Base-by-base conservation (phyloP, 2,888 invertebrate species). In the Graphium colonna region DNA sequence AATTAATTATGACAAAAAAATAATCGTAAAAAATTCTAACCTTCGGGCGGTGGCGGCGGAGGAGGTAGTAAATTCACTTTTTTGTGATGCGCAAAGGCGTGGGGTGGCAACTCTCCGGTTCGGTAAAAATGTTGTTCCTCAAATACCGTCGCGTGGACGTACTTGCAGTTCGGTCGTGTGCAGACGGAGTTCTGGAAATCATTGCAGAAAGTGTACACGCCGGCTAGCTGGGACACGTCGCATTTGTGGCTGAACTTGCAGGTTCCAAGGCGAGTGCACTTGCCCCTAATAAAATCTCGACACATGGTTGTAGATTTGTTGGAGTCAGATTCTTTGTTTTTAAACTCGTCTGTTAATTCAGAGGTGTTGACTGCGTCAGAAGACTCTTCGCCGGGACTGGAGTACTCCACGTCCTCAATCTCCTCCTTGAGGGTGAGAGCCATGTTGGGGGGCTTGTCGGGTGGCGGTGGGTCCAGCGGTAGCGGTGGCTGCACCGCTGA, bases 101-200 rank as follows among this genome's bases (percentile, higher is more conserved):
- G 76, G 0, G 75, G 68, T 0, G 86, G 85, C 40, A 86, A 60
- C 28, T 58, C 63, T 0, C 76, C 80, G 0, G 82, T 79, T 31
- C 82, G 61, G 33, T 72, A 80, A 50, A 76, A 84, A 13, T 69
- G 57, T 31, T 79, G 78, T 33, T 83, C 80, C 51, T 84, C 82
- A 59, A 80, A 82, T 0, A 84, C 77, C 0, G 75, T 65, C 0
- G 83, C 84, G 56, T 83, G 85, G 0, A 81, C 80, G 58, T 75
- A 84, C 57, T 69, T 79, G 56, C 84, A 84, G n/a, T 71, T 67
- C 0, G 73, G 66, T 26, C 61, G 63, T 0, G 60, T 73, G 46
- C 85, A 85, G 0, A 64, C 63, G 0, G 63, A 52, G 33, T 84
- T 84, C 47, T 83, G 84, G 41, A 68, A 84, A 31, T 84, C 76